These are phyloP conservation scores for Cylas formicarius DNA, from an alignment of 1,140 invertebrate genomes.

Conservation along the genomic window DNA sequence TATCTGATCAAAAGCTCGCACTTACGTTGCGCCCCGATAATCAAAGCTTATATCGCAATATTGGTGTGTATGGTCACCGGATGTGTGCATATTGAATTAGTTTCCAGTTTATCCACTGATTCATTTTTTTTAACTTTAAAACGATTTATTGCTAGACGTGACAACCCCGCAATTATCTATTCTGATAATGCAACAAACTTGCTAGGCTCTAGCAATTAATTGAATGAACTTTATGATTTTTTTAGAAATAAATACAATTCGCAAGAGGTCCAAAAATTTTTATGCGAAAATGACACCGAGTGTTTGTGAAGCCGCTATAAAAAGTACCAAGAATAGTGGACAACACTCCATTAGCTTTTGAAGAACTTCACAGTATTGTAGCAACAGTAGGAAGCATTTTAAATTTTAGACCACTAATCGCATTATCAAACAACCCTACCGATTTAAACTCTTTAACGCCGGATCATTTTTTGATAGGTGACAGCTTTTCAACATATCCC, in stretches of 20 bases:
- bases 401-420: too few relatives aligned
- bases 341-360: too few relatives aligned
- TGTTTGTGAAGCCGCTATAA: too few relatives aligned
- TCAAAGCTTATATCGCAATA: constrained; percentile 40
- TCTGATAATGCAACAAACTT: constrained; percentile 22
- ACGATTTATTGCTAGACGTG: constrained; percentile 41
- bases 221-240: constrained; percentile 12
- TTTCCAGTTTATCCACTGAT: constrained; percentile 34
- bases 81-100: constrained; percentile 43
- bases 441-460: too few relatives aligned
- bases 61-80: constrained; percentile 40
- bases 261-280: not conserved
- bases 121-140: constrained; percentile 38
- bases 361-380: too few relatives aligned
- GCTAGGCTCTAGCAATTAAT: constrained; percentile 10
- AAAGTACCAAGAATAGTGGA: too few relatives aligned
- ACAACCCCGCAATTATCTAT: constrained; percentile 15
- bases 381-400: too few relatives aligned
- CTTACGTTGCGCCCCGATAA: constrained; percentile 12
- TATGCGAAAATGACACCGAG: too few relatives aligned
- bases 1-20: constrained; percentile 10
- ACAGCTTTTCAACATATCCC: too few relatives aligned
- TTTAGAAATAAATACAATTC: constrained; percentile 1
- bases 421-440: too few relatives aligned
- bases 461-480: too few relatives aligned